Conservation (phyloP, 2,888 invertebrate genomes). For the Stegana nigrithorax region DNA sequence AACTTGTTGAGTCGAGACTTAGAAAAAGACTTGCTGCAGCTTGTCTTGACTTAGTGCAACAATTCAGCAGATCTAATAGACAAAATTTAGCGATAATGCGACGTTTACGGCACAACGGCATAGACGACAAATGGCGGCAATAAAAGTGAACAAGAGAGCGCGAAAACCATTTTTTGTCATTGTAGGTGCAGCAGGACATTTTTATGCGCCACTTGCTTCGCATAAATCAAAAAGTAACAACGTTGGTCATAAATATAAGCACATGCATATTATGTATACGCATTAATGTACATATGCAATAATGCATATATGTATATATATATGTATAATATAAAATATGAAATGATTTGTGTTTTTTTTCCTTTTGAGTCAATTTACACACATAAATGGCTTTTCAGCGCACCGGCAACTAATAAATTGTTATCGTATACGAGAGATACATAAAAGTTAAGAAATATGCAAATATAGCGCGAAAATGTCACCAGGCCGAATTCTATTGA, state of each 20-base stretch:
- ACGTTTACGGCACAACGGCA: neutral
- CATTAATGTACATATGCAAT: no score
- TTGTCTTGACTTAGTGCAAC: conserved; percentile 34
- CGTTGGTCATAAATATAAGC: no score
- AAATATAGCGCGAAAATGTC: no score
- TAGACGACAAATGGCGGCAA: neutral
- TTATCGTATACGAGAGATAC: no score
- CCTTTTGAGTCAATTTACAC: neutral
- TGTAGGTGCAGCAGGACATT: conserved; percentile 52
- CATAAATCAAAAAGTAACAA: neutral
- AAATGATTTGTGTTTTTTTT: no score
- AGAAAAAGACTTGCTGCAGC: no score
- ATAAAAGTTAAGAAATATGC: no score
- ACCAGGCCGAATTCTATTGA: no score
- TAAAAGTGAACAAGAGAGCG: neutral
- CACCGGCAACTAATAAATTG: neutral
- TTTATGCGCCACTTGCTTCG: conserved; percentile 24
- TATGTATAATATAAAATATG: no score
- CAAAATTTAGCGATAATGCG: conserved; percentile 26
- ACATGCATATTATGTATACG: no score
- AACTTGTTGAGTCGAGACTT: conserved; percentile 36
- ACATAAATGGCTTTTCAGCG: neutral
- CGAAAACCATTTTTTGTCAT: neutral
- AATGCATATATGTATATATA: no score
- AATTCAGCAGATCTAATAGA: conserved; percentile 44